Conservation (phyloP, 2,797 vertebrate genomes). For the Smutsia gigantea region DNA sequence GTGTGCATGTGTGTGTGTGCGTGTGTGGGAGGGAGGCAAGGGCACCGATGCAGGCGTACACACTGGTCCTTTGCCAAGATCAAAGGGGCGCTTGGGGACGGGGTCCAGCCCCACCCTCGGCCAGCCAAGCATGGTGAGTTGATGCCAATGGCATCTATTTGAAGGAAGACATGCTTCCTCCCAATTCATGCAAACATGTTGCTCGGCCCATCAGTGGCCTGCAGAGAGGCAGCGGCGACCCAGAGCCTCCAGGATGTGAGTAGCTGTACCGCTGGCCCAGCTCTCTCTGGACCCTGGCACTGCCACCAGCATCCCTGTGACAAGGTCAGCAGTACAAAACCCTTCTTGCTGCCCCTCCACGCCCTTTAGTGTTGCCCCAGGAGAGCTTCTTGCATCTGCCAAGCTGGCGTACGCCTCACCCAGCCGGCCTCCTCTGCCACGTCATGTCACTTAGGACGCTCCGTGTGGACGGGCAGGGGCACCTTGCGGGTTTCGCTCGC, state of each 20-base stretch:
- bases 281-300: background rate
- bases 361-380: too few relatives aligned
- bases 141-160: background rate
- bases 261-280: background rate
- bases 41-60: background rate
- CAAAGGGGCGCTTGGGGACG: background rate
- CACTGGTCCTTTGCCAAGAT: background rate
- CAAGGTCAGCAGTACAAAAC: background rate
- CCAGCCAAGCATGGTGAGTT: background rate
- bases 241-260: background rate
- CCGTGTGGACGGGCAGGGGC: background rate
- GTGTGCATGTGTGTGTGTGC: rapidly evolving
- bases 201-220: rapidly evolving
- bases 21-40: background rate
- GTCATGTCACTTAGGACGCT: rapidly evolving
- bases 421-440: too few relatives aligned
- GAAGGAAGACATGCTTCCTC: background rate
- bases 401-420: background rate
- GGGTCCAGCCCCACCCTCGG: background rate
- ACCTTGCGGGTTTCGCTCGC: rapidly evolving
- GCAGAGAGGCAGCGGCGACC: background rate
- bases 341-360: background rate
- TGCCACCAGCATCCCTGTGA: background rate
- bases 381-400: background rate
- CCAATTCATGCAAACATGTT: background rate